Percentiles rank a stretch among this genome's conserved stretches.
Evolutionary conservation across 2,113 vertebrate species (phyloP).

Genomic region (Mastomys natalensis): DNA sequence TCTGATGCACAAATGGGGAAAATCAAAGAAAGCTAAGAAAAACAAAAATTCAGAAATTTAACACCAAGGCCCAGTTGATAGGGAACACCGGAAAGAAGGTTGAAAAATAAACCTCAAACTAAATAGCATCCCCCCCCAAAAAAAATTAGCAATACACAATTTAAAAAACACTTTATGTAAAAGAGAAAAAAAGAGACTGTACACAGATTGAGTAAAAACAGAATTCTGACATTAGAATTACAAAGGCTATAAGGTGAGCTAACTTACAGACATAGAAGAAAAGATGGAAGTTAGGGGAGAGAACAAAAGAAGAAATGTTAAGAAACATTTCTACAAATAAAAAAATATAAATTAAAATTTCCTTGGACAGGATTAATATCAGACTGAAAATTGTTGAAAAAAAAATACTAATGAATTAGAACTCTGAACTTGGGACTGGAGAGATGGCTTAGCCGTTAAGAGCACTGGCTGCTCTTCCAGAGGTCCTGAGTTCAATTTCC

Average conservation of each 20-base stretch:
- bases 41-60: background rate
- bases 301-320: background rate
- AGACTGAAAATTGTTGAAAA: background rate
- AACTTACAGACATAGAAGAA: background rate
- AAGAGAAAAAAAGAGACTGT: background rate
- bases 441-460: background rate
- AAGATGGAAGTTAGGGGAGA: background rate
- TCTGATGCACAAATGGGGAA: background rate
- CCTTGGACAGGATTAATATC: background rate
- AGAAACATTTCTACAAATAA: constrained; percentile 13
- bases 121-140: background rate
- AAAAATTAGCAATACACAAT: background rate
- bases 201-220: background rate
- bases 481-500: too few species aligned
- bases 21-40: background rate
- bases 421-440: background rate
- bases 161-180: background rate
- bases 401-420: background rate
- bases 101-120: background rate
- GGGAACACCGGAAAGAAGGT: background rate
- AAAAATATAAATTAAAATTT: constrained; percentile 52
- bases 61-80: background rate
- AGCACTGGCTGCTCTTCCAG: too few species aligned
- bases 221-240: background rate
- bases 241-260: background rate